Evolutionary conservation across 2,888 invertebrate genomes (phyloP), one percentile per base, ranked within the genome.

Genomic region (Limnephilus lunatus): DNA sequence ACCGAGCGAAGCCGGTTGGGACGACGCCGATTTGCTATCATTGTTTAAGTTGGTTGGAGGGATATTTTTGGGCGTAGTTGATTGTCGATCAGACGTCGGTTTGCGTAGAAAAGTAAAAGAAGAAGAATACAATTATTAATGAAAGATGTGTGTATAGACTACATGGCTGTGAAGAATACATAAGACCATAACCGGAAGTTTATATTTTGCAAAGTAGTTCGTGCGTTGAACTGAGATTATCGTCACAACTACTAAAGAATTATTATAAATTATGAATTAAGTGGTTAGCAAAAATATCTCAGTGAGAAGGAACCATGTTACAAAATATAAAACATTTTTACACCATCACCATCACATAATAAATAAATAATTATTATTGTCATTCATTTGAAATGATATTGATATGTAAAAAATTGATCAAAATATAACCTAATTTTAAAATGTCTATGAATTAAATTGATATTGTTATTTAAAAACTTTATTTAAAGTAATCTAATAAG

Each of bases 1-100:
- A 44, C 95, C 96, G 95, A 96, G 95, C 92, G 96, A 96, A n/a
- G 96, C 96, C 94, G 96, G 96, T 95, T 96, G 96, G 95, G 96
- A 96, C 95, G 92, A 92, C 4, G 85, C 85, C 0, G 87, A 87
- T 53, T 87, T 87, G 68, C 87, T 87, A 48, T 31, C 39, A 44
- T 82, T 30, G 30, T 82, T 30, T 14, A 32, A 15, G 82, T 83
- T 83, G 14, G 30, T 68, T 68, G 68, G 25, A 68, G 25, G 68
- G 82, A 83, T 32, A 32, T 83, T 31, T 68, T 83, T 32, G 32
- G 15, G 82, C 32, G 85, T 85, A n/a, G 44, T 39, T 35, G 39
- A 32, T 35, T 85, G 68, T 68, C 25, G 68, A n/a, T 68, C 68
- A 25, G 25, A 68, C 68, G 68, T 35, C 85, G 2, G 39, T n/a